Percentiles rank a stretch among this genome's conserved stretches.
Conservation (phyloP, 2,888 invertebrate species). For the Nowickia ferox region DNA sequence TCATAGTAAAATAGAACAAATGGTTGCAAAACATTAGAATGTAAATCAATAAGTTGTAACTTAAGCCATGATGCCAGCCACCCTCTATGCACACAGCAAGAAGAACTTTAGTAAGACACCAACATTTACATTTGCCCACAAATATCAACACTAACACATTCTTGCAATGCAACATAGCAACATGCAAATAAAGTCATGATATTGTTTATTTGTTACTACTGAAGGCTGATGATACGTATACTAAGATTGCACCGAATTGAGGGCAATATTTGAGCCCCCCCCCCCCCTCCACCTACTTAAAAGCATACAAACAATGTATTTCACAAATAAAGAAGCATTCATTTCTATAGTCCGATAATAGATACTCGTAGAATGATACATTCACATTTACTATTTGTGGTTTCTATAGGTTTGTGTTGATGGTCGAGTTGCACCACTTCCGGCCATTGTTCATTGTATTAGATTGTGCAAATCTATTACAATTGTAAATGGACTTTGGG, state of each 20-base stretch:
- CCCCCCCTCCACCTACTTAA: not conserved
- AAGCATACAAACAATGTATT: not conserved
- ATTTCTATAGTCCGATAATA: constrained; percentile 18
- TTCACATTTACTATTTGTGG: constrained; percentile 48
- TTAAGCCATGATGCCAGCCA: no score
- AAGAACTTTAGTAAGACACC: not conserved
- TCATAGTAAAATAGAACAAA: no score
- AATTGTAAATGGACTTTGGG: constrained; percentile 42
- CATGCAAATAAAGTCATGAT: constrained; percentile 44
- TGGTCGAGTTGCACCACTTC: constrained; percentile 50
- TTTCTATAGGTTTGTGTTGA: constrained; percentile 61
- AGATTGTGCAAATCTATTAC: constrained; percentile 35
- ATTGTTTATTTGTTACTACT: not conserved
- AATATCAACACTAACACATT: not conserved
- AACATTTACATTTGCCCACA: not conserved
- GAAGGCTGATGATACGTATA: constrained; percentile 2
- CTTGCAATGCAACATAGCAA: not conserved
- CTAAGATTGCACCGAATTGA: constrained; percentile 33
- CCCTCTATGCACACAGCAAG: no score
- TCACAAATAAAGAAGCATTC: constrained; percentile 29
- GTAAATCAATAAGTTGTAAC: no score
- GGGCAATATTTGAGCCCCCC: constrained; percentile 31
- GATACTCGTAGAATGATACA: not conserved
- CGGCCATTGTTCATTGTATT: constrained; percentile 34
- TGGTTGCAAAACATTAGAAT: no score